Conservation (phyloP, 2,888 invertebrate genomes). For the Amphipyra tragopoginis region DNA sequence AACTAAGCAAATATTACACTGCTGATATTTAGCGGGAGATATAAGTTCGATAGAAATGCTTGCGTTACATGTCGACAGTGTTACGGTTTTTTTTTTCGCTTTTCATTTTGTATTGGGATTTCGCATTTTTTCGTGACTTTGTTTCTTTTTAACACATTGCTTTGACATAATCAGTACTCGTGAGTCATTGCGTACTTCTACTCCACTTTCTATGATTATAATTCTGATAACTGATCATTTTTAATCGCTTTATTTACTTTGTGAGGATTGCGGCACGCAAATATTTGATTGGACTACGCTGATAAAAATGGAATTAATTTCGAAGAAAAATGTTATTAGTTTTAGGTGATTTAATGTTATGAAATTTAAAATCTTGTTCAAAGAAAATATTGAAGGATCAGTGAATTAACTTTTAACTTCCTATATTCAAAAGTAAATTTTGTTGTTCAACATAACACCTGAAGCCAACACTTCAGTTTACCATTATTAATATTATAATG, state of each 20-base stretch:
- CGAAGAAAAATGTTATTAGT: no score
- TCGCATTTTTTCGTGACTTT: not conserved
- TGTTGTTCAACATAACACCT: not conserved
- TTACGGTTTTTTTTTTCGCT: conserved; percentile 23
- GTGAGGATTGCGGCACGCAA: not conserved
- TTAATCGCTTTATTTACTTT: conserved; percentile 4
- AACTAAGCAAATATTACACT: conserved; percentile 71
- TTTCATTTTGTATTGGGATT: conserved; percentile 4
- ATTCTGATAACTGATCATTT: not conserved
- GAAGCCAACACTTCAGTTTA: conserved; percentile 21
- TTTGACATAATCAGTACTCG: no score
- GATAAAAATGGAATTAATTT: not conserved
- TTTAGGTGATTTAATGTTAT: no score
- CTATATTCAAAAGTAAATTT: no score
- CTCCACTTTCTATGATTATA: no score
- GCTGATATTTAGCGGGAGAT: conserved; percentile 48
- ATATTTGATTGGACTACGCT: not conserved
- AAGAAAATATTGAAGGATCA: no score
- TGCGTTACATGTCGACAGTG: conserved; percentile 10
- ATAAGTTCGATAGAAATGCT: conserved; percentile 37
- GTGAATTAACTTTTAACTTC: no score
- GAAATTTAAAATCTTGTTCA: no score
- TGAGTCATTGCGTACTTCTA: no score
- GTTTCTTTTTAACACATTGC: no score
- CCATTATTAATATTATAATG: conserved; percentile 28